phyloP scores from a whole-genome alignment of 2,888 invertebrate species.

The Agrilus mali region DNA sequence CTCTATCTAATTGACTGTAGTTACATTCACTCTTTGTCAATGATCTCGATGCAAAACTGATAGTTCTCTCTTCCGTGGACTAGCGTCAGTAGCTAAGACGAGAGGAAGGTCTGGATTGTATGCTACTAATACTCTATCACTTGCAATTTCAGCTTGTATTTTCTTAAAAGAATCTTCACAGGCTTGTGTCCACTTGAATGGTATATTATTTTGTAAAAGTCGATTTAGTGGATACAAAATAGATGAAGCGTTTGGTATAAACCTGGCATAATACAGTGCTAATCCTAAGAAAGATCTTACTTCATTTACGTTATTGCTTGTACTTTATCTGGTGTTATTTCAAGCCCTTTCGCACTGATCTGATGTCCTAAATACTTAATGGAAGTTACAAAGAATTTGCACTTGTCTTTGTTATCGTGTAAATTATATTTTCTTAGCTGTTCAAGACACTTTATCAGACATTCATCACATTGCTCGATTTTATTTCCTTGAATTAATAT shows the following conservation, averaged over 20 bases:
- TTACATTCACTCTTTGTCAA: conserved; percentile 7
- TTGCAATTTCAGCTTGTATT: conserved; percentile 4
- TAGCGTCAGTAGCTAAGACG: no score
- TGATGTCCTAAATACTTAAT: no score
- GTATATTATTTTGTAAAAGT: conserved; percentile 1
- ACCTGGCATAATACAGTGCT: not conserved
- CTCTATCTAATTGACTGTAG: conserved; percentile 6
- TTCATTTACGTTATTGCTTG: conserved; percentile 2
- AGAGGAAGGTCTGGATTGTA: no score
- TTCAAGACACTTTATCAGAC: not conserved
- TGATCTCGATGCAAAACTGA: conserved; percentile 11
- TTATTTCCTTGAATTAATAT: not conserved
- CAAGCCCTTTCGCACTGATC: not conserved
- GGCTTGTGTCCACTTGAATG: conserved; percentile 1
- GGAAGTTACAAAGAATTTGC: no score
- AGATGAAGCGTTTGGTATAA: conserved; percentile 1
- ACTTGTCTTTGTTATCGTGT: not conserved
- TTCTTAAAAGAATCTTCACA: conserved; percentile 3
- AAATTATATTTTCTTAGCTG: not conserved
- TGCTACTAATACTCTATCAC: not conserved
- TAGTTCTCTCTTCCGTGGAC: conserved; percentile 7
- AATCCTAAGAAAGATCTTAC: not conserved
- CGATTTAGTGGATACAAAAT: not conserved
- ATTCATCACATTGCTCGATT: not conserved
- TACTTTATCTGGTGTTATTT: not conserved